These are phyloP conservation scores for Erethizon dorsatum DNA, from an alignment of 2,797 vertebrate species.

Conservation along the genomic window DNA sequence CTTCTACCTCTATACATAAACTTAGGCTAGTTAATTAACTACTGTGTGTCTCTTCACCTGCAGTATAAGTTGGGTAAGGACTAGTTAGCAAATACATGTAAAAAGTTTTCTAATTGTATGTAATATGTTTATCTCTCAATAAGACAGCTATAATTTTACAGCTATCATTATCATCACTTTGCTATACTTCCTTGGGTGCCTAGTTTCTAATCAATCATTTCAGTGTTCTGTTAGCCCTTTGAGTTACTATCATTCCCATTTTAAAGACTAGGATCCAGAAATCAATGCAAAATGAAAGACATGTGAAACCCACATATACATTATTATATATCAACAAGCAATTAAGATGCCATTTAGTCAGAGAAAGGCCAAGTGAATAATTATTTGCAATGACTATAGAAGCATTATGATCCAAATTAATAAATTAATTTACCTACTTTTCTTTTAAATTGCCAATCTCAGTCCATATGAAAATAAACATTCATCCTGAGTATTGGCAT, in stretches of 20 bases:
- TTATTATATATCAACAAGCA: background rate
- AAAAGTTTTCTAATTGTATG: background rate
- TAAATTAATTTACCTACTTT: constrained; percentile 42
- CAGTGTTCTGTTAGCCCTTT: constrained; percentile 30
- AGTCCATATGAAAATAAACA: background rate
- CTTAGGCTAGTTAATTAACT: background rate
- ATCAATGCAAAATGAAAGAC: background rate
- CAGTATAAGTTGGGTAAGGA: background rate
- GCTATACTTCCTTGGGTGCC: background rate
- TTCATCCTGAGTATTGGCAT: constrained; percentile 7
- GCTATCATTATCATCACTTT: background rate
- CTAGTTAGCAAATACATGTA: constrained; percentile 1
- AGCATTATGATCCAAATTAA: constrained; percentile 6
- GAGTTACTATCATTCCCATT: background rate
- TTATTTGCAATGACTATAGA: constrained; percentile 24
- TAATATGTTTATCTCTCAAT: background rate
- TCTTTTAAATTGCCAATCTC: constrained; percentile 42
- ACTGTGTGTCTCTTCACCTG: background rate
- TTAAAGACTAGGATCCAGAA: constrained; percentile 25
- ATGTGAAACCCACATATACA: background rate
- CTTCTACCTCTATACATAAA: background rate
- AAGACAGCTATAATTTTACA: constrained; percentile 3
- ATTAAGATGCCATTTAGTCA: constrained; percentile 47
- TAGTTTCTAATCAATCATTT: constrained; percentile 35
- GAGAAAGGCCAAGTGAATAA: background rate